phyloP scores from a whole-genome alignment of 2,113 vertebrate species.

The Jacana jacana region DNA sequence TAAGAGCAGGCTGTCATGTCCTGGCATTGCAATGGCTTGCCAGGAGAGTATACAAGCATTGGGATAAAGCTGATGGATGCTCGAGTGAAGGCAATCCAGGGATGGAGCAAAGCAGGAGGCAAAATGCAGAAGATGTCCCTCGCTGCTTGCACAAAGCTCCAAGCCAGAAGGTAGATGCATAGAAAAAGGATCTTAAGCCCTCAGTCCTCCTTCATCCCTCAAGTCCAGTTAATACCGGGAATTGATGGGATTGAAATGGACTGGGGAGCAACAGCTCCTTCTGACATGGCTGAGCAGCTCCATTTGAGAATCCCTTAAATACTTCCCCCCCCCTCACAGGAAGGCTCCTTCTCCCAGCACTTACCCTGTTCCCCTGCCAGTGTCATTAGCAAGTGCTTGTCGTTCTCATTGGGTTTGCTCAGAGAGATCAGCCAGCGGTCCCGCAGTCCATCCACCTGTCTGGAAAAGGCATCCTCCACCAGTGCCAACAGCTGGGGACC shows the following conservation, averaged over 20 bases:
- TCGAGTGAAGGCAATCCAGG: neutral
- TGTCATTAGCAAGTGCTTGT: slow-evolving; percentile 92
- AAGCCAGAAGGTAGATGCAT: neutral
- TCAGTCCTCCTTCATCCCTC: neutral
- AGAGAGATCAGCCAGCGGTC: slow-evolving; percentile 90
- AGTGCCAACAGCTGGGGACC: slow-evolving; percentile 86
- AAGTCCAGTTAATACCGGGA: neutral
- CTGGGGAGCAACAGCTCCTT: neutral
- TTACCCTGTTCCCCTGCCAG: slow-evolving; percentile 87
- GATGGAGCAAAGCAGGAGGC: neutral
- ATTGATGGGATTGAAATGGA: neutral
- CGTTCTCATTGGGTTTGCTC: slow-evolving; percentile 92
- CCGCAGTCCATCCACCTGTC: slow-evolving; percentile 80
- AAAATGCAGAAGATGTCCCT: neutral
- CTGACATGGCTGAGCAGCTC: neutral
- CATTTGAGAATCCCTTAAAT: neutral
- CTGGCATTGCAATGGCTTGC: neutral
- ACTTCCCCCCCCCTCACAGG: accelerated
- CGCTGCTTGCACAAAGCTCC: neutral
- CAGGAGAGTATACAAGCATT: neutral
- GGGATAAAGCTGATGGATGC: neutral
- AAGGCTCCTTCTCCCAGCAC: neutral
- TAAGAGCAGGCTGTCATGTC: neutral
- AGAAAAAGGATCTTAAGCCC: neutral
- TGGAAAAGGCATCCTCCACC: slow-evolving; percentile 85